phyloP scores from a whole-genome alignment of 2,888 invertebrate species.

The Geophilus truncorum region DNA sequence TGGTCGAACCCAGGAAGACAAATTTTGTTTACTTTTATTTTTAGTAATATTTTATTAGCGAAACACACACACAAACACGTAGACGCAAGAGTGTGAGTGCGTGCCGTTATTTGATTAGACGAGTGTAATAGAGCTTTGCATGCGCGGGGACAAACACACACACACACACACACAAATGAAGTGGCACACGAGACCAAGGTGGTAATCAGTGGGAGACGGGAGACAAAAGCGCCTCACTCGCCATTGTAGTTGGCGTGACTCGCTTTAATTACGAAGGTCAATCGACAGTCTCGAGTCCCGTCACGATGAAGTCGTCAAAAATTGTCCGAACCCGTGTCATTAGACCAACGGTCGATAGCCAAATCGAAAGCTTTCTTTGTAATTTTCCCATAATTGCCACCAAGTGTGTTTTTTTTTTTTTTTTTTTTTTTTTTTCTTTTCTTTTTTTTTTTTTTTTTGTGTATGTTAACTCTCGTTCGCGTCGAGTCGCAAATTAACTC shows the following conservation, averaged over 20 bases:
- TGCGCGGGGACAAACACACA: background rate
- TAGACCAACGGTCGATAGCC: background rate
- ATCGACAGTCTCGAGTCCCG: background rate
- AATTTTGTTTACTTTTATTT: too few species aligned
- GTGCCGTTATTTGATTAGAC: background rate
- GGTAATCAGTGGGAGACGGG: background rate
- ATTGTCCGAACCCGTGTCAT: background rate
- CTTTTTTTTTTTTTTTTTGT: too few species aligned
- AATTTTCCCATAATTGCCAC: background rate
- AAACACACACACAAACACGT: too few species aligned
- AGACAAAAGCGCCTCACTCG: background rate
- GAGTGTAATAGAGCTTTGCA: background rate
- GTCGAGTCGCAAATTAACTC: background rate
- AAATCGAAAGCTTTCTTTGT: background rate
- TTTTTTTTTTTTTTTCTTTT: too few species aligned
- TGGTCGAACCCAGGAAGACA: too few species aligned
- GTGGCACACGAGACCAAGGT: background rate
- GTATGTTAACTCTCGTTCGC: too few species aligned
- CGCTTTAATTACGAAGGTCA: background rate
- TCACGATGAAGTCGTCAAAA: constrained; percentile 17
- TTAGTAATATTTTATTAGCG: too few species aligned
- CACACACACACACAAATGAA: background rate
- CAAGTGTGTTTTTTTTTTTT: background rate
- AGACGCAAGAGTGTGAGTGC: background rate
- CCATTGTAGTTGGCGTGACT: background rate